phyloP scores from a whole-genome alignment of 2,113 vertebrate genomes.

The Prochilodus magdalenae region DNA sequence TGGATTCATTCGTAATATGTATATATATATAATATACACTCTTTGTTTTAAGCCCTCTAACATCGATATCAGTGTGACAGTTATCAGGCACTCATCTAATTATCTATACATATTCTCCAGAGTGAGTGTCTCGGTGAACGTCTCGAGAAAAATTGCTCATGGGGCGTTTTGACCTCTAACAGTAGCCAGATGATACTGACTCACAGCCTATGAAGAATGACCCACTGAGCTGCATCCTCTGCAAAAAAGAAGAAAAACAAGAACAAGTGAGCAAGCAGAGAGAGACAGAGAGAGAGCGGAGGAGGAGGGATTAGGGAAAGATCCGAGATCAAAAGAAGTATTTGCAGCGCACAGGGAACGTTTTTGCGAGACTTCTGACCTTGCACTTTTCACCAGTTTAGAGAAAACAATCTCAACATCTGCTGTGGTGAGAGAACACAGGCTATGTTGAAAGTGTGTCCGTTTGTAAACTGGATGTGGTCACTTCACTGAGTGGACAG shows the following conservation, averaged over 20 bases:
- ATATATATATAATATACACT: too few relatives aligned
- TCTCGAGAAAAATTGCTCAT: constrained; percentile 59
- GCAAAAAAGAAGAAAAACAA: constrained; percentile 58
- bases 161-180: constrained; percentile 65
- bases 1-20: too few relatives aligned
- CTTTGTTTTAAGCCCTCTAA: too few relatives aligned
- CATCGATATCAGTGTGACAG: too few relatives aligned
- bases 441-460: constrained; percentile 49
- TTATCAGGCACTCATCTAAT: not conserved
- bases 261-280: constrained; percentile 8
- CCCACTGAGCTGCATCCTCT: constrained; percentile 64
- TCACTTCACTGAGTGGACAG: constrained; percentile 28
- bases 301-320: constrained; percentile 56
- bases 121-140: constrained; percentile 50
- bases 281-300: constrained; percentile 33
- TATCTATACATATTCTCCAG: not conserved
- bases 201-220: constrained; percentile 74
- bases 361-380: constrained; percentile 53
- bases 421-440: constrained; percentile 44
- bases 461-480: constrained; percentile 28
- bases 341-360: constrained; percentile 29
- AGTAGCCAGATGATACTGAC: constrained; percentile 77
- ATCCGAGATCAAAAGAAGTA: constrained; percentile 57
- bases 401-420: constrained; percentile 59
- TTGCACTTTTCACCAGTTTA: constrained; percentile 42